Conservation (phyloP, 2,113 vertebrate genomes). For the Oncorhynchus gorbuscha region DNA sequence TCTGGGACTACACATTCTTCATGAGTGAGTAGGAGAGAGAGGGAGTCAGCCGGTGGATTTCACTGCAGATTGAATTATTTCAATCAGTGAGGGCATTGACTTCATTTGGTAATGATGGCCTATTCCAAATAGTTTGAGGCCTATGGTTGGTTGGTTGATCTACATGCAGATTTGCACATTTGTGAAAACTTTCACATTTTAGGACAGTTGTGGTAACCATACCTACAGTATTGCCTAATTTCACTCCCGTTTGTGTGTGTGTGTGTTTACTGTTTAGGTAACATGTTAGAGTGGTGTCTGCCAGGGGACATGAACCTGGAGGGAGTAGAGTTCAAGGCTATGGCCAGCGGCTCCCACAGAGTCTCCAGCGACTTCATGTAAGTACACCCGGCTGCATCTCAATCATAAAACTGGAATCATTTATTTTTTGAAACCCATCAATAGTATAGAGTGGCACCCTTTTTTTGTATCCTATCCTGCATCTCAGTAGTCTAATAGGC, state of each 20-base stretch:
- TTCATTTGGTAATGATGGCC: not conserved
- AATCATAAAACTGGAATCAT: too few species aligned
- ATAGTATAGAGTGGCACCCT: not conserved
- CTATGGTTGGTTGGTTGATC: not conserved
- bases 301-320: conserved; percentile 93
- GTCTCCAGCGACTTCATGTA: conserved; percentile 95
- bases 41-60: conserved; percentile 11
- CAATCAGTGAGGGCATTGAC: not conserved
- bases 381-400: conserved; percentile 59
- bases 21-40: conserved; percentile 39
- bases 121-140: not conserved
- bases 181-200: not conserved
- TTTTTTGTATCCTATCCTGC: too few species aligned
- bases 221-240: conserved; percentile 46
- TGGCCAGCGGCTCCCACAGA: conserved; percentile 92
- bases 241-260: not conserved
- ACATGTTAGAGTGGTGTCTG: conserved; percentile 95
- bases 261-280: conserved; percentile 73
- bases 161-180: not conserved
- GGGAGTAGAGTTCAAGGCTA: conserved; percentile 94
- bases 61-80: not conserved
- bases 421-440: not conserved
- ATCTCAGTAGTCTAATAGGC: too few species aligned
- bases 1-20: conserved; percentile 46
- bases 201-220: not conserved